Evolutionary conservation across 2,113 vertebrate genomes (phyloP).

Genomic region (Phylloscopus whistleri): DNA sequence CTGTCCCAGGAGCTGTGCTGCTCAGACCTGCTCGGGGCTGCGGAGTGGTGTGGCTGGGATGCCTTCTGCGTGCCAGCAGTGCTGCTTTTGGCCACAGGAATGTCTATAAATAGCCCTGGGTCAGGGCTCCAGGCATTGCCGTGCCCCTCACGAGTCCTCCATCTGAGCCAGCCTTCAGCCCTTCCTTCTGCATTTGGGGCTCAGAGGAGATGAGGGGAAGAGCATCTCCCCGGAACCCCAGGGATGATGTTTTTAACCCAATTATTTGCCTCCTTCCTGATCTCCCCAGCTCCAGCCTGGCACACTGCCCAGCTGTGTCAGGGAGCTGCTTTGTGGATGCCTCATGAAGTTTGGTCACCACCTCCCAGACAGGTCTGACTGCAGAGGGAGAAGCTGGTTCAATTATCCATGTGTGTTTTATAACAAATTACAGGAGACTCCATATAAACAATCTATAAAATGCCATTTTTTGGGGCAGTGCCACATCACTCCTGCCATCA

Average conservation of each 20-base stretch:
- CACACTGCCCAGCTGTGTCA: background rate
- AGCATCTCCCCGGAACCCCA: background rate
- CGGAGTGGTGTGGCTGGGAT: background rate
- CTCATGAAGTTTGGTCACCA: background rate
- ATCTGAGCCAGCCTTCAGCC: background rate
- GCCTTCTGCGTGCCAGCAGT: background rate
- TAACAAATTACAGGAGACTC: background rate
- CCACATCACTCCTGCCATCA: background rate
- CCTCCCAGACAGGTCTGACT: slow-evolving; percentile 13
- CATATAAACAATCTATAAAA: background rate
- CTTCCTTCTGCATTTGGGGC: background rate
- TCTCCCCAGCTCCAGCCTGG: accelerated
- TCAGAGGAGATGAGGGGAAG: accelerated
- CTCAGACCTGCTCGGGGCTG: accelerated
- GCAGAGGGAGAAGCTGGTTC: background rate
- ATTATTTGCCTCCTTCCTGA: background rate
- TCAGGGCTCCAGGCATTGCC: background rate
- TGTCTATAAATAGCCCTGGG: slow-evolving; percentile 5
- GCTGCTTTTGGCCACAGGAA: slow-evolving; percentile 11
- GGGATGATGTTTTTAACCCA: background rate
- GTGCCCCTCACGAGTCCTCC: accelerated
- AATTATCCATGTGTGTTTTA: background rate
- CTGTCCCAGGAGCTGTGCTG: background rate
- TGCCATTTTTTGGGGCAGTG: background rate
- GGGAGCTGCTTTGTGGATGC: background rate